Base-by-base conservation (phyloP, 2,888 invertebrate genomes). In the Nowickia ferox region DNA sequence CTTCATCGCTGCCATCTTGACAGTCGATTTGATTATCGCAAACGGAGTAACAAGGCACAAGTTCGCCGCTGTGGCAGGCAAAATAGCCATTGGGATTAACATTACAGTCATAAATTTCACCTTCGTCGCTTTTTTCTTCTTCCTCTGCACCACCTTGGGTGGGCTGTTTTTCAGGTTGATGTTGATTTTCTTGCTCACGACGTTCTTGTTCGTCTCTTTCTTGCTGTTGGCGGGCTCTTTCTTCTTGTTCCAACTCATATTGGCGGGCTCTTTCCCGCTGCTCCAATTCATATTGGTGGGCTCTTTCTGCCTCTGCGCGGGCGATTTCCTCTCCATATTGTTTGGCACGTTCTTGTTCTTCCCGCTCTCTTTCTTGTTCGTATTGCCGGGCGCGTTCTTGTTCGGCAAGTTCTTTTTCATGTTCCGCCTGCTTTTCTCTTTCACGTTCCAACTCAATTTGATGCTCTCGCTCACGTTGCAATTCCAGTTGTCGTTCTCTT, bases 1-100 rank as follows among this genome's bases (percentile, higher is more conserved):
- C 86, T 8, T 63, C 96, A 89, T 96, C 96, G 88, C 95, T 95
- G 15, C 92, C 93, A 91, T 95, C 95, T 0, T 93, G 93, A 90
- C 95, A 95, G 89, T 95, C 94, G 0, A 87, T 57, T 4, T 89
- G 88, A 9, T 93, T 93, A 89, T 95, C 93, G 89, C 95, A 95
- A 0, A 94, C 93, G 55, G 90, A 87, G 2, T 83, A 91, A 75
- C 94, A 92, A 48, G 93, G 93, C 84, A 96, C 95, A 88, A 96
- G 95, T 8, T 93, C 93, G 1, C 95, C 89, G 80, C 94, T 94
- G 15, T 88, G 89, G 91, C 97, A 97, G 84, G 94, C 93, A 93
- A 95, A 96, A 89, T 95, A 93, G 86, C 94, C 94, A 11, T 93
- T 48, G 3, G 89, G 89, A 40, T 88, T 57, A 0, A n/a, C 75